phyloP scores from a whole-genome alignment of 2,797 vertebrate genomes.

The Chromobotia macracanthus region DNA sequence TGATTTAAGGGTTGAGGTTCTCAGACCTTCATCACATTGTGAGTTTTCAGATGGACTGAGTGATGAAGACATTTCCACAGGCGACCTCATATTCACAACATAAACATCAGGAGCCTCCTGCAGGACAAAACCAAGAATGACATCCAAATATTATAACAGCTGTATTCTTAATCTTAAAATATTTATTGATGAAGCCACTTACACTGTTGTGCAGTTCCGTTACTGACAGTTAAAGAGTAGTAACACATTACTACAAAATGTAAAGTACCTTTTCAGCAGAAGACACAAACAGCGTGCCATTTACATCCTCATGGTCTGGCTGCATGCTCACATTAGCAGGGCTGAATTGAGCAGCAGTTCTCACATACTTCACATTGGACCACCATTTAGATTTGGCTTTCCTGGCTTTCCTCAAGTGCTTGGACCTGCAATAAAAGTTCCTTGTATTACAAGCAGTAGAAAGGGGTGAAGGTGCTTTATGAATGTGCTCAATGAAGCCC shows the following conservation, averaged over 20 bases:
- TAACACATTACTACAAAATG: no score
- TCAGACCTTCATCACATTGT: slow-evolving; percentile 42
- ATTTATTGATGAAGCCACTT: no score
- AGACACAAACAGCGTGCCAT: slow-evolving; percentile 95
- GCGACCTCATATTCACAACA: slow-evolving; percentile 55
- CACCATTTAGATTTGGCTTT: slow-evolving; percentile 79
- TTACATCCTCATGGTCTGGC: slow-evolving; percentile 92
- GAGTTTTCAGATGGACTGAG: slow-evolving; percentile 10
- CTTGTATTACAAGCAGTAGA: background rate
- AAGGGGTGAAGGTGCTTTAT: background rate
- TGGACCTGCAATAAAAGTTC: background rate
- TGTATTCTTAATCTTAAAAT: no score
- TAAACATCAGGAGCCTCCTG: slow-evolving; percentile 77
- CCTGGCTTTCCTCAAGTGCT: slow-evolving; percentile 68
- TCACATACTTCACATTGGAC: slow-evolving; percentile 59
- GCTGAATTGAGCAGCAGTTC: slow-evolving; percentile 53
- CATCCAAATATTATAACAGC: no score
- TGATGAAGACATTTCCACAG: slow-evolving; percentile 23
- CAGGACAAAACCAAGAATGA: slow-evolving; percentile 26
- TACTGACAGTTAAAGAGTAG: no score
- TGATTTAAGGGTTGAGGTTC: background rate
- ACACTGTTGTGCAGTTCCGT: no score
- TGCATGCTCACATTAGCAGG: slow-evolving; percentile 77
- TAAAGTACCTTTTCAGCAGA: slow-evolving; percentile 89
- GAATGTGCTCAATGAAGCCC: no score